Evolutionary conservation across 2,797 vertebrate species (phyloP).

Genomic region (Phoeniculus purpureus): DNA sequence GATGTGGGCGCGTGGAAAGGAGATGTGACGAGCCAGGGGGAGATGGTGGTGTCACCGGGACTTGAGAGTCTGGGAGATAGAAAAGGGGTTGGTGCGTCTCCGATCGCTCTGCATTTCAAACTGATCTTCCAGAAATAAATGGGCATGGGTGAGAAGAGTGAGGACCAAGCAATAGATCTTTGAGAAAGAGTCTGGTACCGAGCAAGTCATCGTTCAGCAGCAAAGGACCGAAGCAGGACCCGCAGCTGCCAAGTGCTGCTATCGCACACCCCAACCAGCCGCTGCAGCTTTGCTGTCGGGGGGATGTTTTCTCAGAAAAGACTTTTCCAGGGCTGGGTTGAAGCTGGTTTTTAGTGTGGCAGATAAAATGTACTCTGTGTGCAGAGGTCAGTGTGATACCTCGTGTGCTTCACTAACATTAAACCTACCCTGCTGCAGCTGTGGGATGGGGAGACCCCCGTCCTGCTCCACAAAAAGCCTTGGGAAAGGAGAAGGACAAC

Average conservation of each 20-base stretch:
- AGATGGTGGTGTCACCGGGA: neutral
- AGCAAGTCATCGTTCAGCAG: neutral
- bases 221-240: neutral
- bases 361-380: rapidly evolving
- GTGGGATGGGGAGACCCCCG: neutral
- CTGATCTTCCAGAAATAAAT: neutral
- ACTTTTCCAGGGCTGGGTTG: rapidly evolving
- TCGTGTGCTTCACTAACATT: rapidly evolving
- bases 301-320: neutral
- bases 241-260: neutral
- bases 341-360: rapidly evolving
- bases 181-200: neutral
- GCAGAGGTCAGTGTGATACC: rapidly evolving
- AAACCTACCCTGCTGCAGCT: neutral
- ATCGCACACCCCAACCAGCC: rapidly evolving
- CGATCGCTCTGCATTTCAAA: neutral
- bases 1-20: neutral
- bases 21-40: neutral
- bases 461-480: rapidly evolving
- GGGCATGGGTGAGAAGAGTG: neutral
- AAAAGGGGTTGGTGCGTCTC: neutral
- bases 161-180: neutral
- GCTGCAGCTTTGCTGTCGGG: neutral
- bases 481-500: neutral
- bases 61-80: neutral